phyloP scores from a whole-genome alignment of 2,113 vertebrate species.

The Oreochromis aureus region DNA sequence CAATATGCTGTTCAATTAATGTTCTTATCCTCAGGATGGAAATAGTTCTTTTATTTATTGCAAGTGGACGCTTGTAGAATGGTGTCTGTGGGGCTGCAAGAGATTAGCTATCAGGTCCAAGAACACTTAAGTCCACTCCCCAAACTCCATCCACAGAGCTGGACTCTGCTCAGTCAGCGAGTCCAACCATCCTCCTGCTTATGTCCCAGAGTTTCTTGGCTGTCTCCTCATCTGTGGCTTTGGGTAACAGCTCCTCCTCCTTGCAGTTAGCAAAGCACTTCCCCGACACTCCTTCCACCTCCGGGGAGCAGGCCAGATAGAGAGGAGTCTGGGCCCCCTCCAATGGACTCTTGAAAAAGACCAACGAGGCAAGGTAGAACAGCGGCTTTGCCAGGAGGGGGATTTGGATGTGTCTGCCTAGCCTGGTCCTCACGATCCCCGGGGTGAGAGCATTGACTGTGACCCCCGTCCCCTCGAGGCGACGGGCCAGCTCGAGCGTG shows the following conservation, averaged over 20 bases:
- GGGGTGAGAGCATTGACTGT: slow-evolving; percentile 87
- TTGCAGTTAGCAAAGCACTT: slow-evolving; percentile 90
- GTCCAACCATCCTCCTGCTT: slow-evolving; percentile 89
- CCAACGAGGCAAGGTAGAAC: slow-evolving; percentile 77
- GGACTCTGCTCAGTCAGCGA: slow-evolving; percentile 44
- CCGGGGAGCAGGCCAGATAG: slow-evolving; percentile 86
- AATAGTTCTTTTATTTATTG: background rate
- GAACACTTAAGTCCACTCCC: background rate
- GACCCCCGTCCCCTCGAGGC: slow-evolving; percentile 81
- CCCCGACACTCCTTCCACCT: slow-evolving; percentile 84
- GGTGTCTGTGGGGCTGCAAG: background rate
- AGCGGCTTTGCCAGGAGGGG: slow-evolving; percentile 84
- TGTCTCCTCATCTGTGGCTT: slow-evolving; percentile 81
- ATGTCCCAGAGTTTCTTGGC: slow-evolving; percentile 89
- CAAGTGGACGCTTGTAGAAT: background rate
- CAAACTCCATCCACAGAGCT: background rate
- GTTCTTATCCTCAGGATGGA: background rate
- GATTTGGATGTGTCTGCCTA: slow-evolving; percentile 85
- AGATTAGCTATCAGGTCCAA: background rate
- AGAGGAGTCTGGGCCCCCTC: slow-evolving; percentile 92
- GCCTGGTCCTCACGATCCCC: slow-evolving; percentile 87
- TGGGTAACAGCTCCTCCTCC: slow-evolving; percentile 83
- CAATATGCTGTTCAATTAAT: background rate
- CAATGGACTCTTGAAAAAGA: slow-evolving; percentile 82
- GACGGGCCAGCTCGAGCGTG: slow-evolving; percentile 79